phyloP scores from a whole-genome alignment of 2,888 invertebrate species.

The Pristionchus fissidentatus region DNA sequence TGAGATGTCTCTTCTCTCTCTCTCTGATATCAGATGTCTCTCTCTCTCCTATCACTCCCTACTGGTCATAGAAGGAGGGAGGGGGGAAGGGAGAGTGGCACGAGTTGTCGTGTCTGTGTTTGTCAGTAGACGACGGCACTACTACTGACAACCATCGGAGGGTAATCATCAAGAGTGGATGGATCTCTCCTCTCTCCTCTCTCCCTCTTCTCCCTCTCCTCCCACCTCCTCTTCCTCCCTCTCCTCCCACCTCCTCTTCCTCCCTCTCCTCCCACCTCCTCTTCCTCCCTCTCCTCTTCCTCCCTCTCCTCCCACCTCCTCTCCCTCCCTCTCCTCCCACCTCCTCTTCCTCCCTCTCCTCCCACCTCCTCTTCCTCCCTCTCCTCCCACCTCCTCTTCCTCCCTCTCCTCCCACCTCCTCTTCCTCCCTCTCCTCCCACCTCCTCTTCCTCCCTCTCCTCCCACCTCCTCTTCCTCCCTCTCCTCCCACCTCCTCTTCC shows the following conservation, averaged over 20 bases:
- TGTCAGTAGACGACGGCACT: background rate
- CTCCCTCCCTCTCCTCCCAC: background rate
- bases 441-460: too few species aligned
- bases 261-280: too few species aligned
- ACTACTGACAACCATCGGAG: conserved; percentile 35
- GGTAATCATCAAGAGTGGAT: conserved; percentile 41
- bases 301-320: background rate
- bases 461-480: too few species aligned
- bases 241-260: background rate
- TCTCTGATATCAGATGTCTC: conserved; percentile 10
- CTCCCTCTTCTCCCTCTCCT: background rate
- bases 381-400: background rate
- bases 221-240: background rate
- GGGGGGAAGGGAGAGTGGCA: background rate
- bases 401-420: background rate
- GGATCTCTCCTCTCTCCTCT: conserved; percentile 1
- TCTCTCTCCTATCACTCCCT: background rate
- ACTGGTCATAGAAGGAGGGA: background rate
- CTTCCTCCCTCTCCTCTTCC: too few species aligned
- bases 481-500: too few species aligned
- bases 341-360: background rate
- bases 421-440: background rate
- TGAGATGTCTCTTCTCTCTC: conserved; percentile 19
- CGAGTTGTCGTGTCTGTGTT: conserved; percentile 39
- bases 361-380: background rate